Evolutionary conservation across 2,797 vertebrate genomes (phyloP), one percentile per base, ranked within the genome.

Genomic region (Pseudochirops cupreus): DNA sequence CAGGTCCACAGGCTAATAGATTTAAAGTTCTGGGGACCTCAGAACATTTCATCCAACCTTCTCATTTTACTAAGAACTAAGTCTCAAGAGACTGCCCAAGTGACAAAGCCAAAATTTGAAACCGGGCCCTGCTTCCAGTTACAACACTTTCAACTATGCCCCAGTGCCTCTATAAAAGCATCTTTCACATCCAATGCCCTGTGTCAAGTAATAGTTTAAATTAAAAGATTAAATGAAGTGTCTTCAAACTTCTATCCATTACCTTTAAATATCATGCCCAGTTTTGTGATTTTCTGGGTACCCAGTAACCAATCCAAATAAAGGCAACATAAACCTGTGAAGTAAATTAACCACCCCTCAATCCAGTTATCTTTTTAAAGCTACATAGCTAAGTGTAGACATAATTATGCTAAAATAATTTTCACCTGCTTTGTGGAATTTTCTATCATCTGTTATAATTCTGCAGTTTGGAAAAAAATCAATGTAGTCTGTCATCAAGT

Each of bases 341-440:
- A 90, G 1, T 94, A 46, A 56, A n/a, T 87, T 82, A 5, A 87
- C 26, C 46, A 33, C 13, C 1, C 91, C 58, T 95, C 56, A 92
- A 56, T 46, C 92, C 57, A 54, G 53, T 2, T 29, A 94, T 28
- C 33, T 93, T 74, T 55, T 97, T 97, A 97, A 98, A 96, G 92
- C 94, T 97, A 96, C 91, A 55, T 92, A 96, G 55, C 95, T 93
- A 95, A 7, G 1, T 82, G 53, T 97, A 96, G 96, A 97, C 94
- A 96, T 91, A 96, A 11, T 94, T 97, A 95, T 94, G 96, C 91
- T 97, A 96, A 96, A 98, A 74, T 92, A 87, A 97, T 97, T 97
- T 97, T 96, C 95, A 98, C 95, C 94, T 97, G 97, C 94, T 93
- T 95, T 94, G 90, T 96, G 96, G 98, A 98, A 97, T 97, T 97